phyloP scores from a whole-genome alignment of 2,888 invertebrate species.

The Meghimatium bilineatum region DNA sequence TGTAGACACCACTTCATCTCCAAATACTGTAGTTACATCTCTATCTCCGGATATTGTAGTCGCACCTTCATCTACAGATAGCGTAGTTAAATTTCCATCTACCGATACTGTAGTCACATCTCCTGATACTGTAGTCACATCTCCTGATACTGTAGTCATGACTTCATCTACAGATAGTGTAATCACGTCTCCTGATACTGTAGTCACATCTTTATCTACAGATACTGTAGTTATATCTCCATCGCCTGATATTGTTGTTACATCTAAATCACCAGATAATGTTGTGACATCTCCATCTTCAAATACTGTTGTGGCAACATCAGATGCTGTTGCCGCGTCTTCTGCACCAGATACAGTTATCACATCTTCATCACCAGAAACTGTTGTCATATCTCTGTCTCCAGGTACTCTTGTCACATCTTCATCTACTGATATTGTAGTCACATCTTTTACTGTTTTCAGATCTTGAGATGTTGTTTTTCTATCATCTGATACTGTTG shows the following conservation, averaged over 20 bases:
- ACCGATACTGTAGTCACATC: background rate
- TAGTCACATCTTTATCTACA: background rate
- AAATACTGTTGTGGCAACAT: background rate
- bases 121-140: background rate
- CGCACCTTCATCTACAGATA: background rate
- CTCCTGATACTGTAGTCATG: background rate
- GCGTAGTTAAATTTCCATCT: background rate
- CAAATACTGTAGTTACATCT: background rate
- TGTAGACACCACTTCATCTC: background rate
- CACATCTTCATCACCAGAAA: background rate
- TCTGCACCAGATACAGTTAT: background rate
- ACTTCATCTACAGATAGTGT: constrained; percentile 1
- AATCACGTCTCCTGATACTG: background rate
- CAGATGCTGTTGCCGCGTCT: background rate
- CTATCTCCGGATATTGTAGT: background rate
- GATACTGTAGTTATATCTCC: background rate
- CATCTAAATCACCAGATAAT: background rate
- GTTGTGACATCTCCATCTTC: background rate
- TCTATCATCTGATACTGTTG: background rate
- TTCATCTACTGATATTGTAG: too few relatives aligned
- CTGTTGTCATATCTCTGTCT: background rate
- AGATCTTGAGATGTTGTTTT: too few relatives aligned
- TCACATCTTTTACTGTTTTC: too few relatives aligned
- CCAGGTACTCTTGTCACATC: background rate
- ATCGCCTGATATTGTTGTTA: background rate